Base-by-base conservation (phyloP, 1,140 invertebrate species). In the Neodiprion pinetum region DNA sequence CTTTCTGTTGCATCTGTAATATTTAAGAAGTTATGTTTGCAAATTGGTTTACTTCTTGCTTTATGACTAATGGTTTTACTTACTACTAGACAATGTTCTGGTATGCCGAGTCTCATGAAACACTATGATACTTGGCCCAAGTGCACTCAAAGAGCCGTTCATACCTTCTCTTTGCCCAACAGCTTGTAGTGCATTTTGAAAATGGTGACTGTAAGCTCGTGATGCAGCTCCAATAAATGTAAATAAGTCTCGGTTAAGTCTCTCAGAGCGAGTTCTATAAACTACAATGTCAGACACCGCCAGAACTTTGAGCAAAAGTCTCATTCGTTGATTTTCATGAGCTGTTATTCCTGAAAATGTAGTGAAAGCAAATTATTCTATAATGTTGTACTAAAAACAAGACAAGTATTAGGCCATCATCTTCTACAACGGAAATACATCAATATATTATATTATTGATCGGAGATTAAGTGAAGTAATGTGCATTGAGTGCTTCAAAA, bases 61-160 rank as follows among this genome's bases (percentile, higher is more conserved):
- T 40, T 40, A 5, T 40, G 28, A 40, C 4, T 40, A 40, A 40
- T 3, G 5, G 28, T 40, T 40, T 40, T 53, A 81, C 78, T 76
- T 80, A 88, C 88, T 87, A 48, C 85, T 86, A 48, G 82, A 84
- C 68, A 91, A 82, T 65, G 90, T 90, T 81, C 90, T 89, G n/a
- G 95, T 96, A 79, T 96, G 91, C 72, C 90, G 88, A 3, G 95
- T 96, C 87, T 96, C 95, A 84, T 97, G 95, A 87, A 96, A 95
- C 75, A 96, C 92, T 74, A 96, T 91, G 40, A 96, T 90, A 74
- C 92, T 91, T 48, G 95, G 95, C 9, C 95, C 95, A 66, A 94
- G 82, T n/a, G 89, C 86, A 74, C 90, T 91, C 2, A 90, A 79
- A 7, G 89, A 82, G 67, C 83, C 87, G 61, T 87, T 65, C 84